phyloP scores from a whole-genome alignment of 2,888 invertebrate species.

The Pristionchus fissidentatus region DNA sequence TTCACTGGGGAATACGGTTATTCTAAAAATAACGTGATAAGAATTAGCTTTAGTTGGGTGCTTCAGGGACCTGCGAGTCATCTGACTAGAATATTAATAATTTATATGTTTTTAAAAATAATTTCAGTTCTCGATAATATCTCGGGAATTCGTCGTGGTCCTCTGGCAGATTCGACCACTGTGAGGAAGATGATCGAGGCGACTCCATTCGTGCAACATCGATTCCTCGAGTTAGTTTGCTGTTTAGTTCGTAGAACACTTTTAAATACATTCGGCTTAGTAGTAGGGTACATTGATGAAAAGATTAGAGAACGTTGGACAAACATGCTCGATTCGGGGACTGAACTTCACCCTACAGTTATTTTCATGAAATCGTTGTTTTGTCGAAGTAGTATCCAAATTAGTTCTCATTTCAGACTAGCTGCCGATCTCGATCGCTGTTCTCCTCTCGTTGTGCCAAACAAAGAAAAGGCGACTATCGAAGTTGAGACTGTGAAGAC shows the following conservation, averaged over 20 bases:
- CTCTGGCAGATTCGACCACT: background rate
- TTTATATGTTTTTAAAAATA: background rate
- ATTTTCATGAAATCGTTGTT: background rate
- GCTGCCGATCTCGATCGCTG: background rate
- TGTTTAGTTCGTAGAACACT: background rate
- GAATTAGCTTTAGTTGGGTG: too few relatives aligned
- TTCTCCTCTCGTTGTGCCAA: background rate
- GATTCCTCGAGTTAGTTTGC: background rate
- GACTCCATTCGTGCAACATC: slow-evolving; percentile 5
- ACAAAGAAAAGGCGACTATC: background rate
- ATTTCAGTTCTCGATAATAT: slow-evolving; percentile 30
- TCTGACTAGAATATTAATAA: too few relatives aligned
- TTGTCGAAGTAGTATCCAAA: background rate
- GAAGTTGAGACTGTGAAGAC: too few relatives aligned
- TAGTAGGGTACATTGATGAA: too few relatives aligned
- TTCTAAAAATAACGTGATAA: too few relatives aligned
- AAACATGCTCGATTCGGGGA: too few relatives aligned
- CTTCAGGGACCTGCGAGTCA: too few relatives aligned
- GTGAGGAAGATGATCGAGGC: background rate
- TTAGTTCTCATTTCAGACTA: background rate
- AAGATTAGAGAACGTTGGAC: too few relatives aligned
- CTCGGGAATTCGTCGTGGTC: slow-evolving; percentile 20
- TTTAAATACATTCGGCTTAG: background rate
- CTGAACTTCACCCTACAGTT: background rate
- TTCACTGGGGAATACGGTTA: too few relatives aligned